Percentiles rank a stretch among this genome's conserved stretches.
Conservation (phyloP, 1,140 invertebrate genomes). For the Periplaneta americana region DNA sequence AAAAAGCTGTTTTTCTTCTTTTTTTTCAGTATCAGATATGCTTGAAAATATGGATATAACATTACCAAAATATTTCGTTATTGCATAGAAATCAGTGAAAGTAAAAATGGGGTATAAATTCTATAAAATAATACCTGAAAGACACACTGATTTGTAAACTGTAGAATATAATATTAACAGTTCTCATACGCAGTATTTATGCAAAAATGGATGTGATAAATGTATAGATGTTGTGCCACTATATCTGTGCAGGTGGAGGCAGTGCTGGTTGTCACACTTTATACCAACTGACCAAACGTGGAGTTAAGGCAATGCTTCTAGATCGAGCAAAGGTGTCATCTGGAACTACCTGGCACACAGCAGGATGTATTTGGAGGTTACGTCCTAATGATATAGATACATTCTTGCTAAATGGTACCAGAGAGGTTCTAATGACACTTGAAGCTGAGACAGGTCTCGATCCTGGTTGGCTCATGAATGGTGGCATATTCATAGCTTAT, state of each 20-base stretch:
- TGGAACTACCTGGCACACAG: conserved; percentile 82
- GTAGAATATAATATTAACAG: too few relatives aligned
- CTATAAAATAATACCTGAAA: too few relatives aligned
- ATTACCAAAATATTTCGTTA: too few relatives aligned
- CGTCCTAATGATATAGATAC: conserved; percentile 78
- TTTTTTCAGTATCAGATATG: too few relatives aligned
- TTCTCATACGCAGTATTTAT: too few relatives aligned
- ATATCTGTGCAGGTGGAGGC: conserved; percentile 68
- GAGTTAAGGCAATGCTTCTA: conserved; percentile 73
- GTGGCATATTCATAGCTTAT: conserved; percentile 80
- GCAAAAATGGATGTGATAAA: too few relatives aligned
- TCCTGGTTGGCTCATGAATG: conserved; percentile 83
- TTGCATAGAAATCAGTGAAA: too few relatives aligned
- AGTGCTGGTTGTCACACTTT: conserved; percentile 78
- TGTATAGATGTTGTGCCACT: too few relatives aligned
- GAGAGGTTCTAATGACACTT: conserved; percentile 55
- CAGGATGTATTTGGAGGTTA: conserved; percentile 77
- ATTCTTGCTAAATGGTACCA: conserved; percentile 62
- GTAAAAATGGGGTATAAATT: too few relatives aligned
- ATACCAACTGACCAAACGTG: conserved; percentile 75
- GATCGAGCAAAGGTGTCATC: conserved; percentile 78
- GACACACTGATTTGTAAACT: too few relatives aligned
- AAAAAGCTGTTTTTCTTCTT: too few relatives aligned
- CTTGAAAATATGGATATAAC: too few relatives aligned
- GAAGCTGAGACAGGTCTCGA: conserved; percentile 73